Percentiles rank a stretch among this genome's conserved stretches.
phyloP scores from a whole-genome alignment of 2,888 invertebrate genomes.

The Diplolepis rosae region DNA sequence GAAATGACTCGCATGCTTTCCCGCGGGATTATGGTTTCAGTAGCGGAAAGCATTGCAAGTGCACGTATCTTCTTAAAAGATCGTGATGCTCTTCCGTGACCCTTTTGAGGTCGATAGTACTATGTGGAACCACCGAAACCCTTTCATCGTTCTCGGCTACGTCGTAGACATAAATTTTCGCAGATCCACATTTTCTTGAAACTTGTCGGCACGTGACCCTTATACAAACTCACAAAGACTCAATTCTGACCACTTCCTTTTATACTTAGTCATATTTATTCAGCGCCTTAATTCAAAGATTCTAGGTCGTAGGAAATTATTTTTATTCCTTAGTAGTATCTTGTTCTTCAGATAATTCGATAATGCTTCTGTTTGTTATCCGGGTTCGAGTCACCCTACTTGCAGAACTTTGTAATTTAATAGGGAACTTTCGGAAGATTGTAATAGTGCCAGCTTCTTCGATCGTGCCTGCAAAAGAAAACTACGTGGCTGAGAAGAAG shows the following conservation, averaged over 20 bases:
- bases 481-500: neutral
- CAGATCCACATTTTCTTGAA: neutral
- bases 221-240: neutral
- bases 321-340: neutral
- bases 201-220: conserved; percentile 14
- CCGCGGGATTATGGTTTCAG: conserved; percentile 20
- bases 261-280: neutral
- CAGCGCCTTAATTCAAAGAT: neutral
- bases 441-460: conserved; percentile 11
- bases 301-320: neutral
- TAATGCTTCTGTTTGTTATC: conserved; percentile 19
- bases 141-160: conserved; percentile 7
- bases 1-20: neutral
- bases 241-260: neutral
- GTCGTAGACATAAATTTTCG: conserved; percentile 5
- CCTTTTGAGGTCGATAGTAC: neutral
- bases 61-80: conserved; percentile 6
- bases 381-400: conserved; percentile 20
- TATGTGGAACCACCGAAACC: neutral
- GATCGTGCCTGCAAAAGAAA: conserved; percentile 12
- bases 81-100: conserved; percentile 1
- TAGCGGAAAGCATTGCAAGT: neutral
- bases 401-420: conserved; percentile 17
- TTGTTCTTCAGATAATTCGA: conserved; percentile 20
- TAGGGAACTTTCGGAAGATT: conserved; percentile 17